A percentile compares a stretch with the other conserved stretches of the same genome.
Conservation (phyloP, 2,888 invertebrate genomes). For the Lasius platythorax region DNA sequence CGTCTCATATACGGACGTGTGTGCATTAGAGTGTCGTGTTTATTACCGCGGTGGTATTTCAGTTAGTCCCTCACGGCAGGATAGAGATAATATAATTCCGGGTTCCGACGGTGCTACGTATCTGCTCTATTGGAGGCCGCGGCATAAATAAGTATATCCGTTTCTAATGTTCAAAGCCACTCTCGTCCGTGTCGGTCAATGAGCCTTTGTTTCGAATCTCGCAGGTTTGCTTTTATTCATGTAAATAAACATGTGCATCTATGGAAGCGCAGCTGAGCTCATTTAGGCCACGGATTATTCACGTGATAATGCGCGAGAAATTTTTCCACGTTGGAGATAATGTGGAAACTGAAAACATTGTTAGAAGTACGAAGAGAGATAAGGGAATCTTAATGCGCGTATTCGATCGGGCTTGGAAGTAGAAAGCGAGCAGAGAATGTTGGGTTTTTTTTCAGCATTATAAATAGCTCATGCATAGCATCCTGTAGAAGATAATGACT, state of each 20-base stretch:
- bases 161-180: conserved; percentile 78
- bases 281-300: conserved; percentile 30
- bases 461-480: not conserved
- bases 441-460: not conserved
- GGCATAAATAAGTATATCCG: conserved; percentile 82
- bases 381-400: conserved; percentile 9
- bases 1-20: conserved; percentile 36
- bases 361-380: conserved; percentile 22
- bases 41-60: conserved; percentile 78
- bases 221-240: conserved; percentile 21
- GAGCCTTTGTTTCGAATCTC: conserved; percentile 56
- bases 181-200: conserved; percentile 59
- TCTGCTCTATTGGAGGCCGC: conserved; percentile 79
- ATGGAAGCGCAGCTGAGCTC: not conserved
- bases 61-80: conserved; percentile 72
- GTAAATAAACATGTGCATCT: conserved; percentile 33
- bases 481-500: not conserved
- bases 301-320: conserved; percentile 30
- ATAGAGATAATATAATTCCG: conserved; percentile 81
- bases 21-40: conserved; percentile 60
- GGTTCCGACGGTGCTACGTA: conserved; percentile 69
- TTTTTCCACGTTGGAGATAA: conserved; percentile 38
- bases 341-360: conserved; percentile 23
- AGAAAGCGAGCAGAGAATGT: not conserved
- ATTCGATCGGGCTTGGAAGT: not conserved